Evolutionary conservation across 2,888 invertebrate genomes (phyloP).

Genomic region (Lissonota sp.): DNA sequence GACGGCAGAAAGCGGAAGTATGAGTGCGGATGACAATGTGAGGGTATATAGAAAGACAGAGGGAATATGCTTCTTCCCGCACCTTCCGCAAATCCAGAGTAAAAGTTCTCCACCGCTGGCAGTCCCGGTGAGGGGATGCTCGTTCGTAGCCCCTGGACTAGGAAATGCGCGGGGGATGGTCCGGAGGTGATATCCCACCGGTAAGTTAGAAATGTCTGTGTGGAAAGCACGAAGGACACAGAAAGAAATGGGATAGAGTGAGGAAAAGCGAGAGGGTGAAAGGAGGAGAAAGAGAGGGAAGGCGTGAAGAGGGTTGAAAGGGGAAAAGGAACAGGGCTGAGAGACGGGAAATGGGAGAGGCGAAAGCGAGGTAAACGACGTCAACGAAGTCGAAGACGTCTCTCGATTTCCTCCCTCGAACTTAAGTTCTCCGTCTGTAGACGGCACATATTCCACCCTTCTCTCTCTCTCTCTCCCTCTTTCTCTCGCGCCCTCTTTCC

Average conservation of each 20-base stretch:
- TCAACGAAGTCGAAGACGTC: constrained; percentile 53
- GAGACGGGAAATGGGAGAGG: constrained; percentile 20
- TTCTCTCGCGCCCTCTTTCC: not conserved
- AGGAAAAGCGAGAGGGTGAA: constrained; percentile 19
- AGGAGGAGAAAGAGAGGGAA: not conserved
- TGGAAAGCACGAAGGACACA: constrained; percentile 19
- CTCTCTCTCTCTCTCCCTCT: not conserved
- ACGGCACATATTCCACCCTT: constrained; percentile 1
- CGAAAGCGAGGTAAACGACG: constrained; percentile 42
- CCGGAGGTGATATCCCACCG: constrained; percentile 56
- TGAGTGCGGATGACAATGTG: constrained; percentile 45
- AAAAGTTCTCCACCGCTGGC: too few species aligned
- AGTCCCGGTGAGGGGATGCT: not conserved
- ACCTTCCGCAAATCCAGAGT: constrained; percentile 36
- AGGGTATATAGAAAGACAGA: constrained; percentile 41
- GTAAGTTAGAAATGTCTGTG: constrained; percentile 61
- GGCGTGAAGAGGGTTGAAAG: not conserved
- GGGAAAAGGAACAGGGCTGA: constrained; percentile 4
- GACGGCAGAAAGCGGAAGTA: constrained; percentile 31
- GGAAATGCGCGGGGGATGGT: constrained; percentile 40
- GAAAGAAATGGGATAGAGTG: not conserved
- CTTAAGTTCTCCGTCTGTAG: constrained; percentile 39
- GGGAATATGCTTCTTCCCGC: constrained; percentile 51
- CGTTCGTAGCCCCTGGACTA: constrained; percentile 13
- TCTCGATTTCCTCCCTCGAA: constrained; percentile 58